Base-by-base conservation (phyloP, 2,888 invertebrate genomes). In the Podabrus alpinus region DNA sequence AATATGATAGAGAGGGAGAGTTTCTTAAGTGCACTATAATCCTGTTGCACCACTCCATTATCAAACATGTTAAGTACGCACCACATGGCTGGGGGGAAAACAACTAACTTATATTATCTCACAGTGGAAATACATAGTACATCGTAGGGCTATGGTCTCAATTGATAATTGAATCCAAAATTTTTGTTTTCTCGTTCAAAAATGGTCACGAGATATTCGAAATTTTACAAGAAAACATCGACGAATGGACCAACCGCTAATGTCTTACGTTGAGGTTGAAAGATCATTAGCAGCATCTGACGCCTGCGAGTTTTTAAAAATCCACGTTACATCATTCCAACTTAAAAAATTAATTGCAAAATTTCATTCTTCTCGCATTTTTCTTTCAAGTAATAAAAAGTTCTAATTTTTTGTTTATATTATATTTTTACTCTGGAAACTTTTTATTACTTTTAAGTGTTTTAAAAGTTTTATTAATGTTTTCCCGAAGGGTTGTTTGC, bases 281-380 rank as follows among this genome's bases (percentile, higher is more conserved):
- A 70, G 64, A 70, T 64, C 29, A 70, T 70, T 70, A 64, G 64
- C 29, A 70, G 45, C 70, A 70, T 70, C 64, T 70, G 70, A 70
- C 70, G 70, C 70, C 70, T 45, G 45, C 45, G 45, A 45, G 45
- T n/a, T 45, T 45, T 45, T 45, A 45, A 45, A 45, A 45, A 45
- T 45, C 45, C 45, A 45, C 45, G n/a, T 45, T 45, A 45, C 45
- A 45, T 45, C 45, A 45, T 45, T 45, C 45, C 45, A 45, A n/a
- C 45, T 45, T 45, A 45, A 45, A 45, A 45, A 45, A 45, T 45
- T 45, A 45, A 45, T 45, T 45, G 45, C 45, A 45, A 45, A 45
- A 45, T 45, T 45, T 45, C 45, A 45, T 45, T 45, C 45, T 45
- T 45, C 7, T 45, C 45, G 45, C 45, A 45, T 45, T 45, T 45